phyloP scores from a whole-genome alignment of 1,140 invertebrate species.

The Nomia melanderi region DNA sequence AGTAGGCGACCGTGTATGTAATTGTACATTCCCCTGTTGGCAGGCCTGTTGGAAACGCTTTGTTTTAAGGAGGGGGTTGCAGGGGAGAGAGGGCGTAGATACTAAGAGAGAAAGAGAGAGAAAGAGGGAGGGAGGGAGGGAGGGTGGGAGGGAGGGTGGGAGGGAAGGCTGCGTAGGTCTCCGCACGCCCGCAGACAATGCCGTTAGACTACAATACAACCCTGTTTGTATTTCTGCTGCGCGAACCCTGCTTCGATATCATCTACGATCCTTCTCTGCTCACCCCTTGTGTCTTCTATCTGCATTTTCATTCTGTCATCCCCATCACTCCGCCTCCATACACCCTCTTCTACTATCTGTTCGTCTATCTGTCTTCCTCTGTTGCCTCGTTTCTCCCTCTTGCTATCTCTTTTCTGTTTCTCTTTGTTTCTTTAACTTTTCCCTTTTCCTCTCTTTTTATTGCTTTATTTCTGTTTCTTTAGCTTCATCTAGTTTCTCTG shows the following conservation, averaged over 20 bases:
- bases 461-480: no score
- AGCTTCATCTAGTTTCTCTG: no score
- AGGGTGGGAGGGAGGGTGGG: slow-evolving; percentile 24
- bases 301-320: slow-evolving; percentile 2
- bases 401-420: no score
- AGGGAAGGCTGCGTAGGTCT: slow-evolving; percentile 41
- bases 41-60: slow-evolving; percentile 59
- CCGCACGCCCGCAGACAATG: slow-evolving; percentile 67
- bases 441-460: no score
- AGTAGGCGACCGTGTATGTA: slow-evolving; percentile 49
- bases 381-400: no score
- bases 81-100: background rate
- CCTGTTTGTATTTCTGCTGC: slow-evolving; percentile 55
- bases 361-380: no score
- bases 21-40: slow-evolving; percentile 59
- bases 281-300: background rate
- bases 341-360: no score
- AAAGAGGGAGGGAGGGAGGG: background rate
- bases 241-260: slow-evolving; percentile 35
- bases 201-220: slow-evolving; percentile 57
- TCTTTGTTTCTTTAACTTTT: no score
- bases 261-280: no score
- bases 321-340: no score
- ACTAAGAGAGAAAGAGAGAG: background rate
- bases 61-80: slow-evolving; percentile 51